These are phyloP conservation scores for Mionectes macconnelli DNA, from an alignment of 2,113 vertebrate species.

Conservation along the genomic window DNA sequence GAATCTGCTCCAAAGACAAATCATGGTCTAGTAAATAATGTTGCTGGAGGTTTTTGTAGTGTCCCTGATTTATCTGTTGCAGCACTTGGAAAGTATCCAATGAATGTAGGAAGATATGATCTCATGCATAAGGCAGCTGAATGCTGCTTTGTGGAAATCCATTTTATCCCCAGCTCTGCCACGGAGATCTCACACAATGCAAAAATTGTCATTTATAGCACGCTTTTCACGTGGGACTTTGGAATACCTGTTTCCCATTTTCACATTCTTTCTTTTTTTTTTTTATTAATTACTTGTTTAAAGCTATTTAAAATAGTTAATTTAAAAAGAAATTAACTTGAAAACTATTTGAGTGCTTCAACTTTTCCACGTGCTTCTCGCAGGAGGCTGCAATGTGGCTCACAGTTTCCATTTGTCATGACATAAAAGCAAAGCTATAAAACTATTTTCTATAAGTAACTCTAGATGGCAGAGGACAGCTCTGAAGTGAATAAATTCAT, in stretches of 20 bases:
- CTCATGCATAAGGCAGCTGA: neutral
- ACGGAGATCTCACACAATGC: neutral
- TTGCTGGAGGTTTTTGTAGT: neutral
- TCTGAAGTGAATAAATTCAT: neutral
- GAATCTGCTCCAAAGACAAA: neutral
- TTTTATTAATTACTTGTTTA: neutral
- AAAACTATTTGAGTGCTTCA: neutral
- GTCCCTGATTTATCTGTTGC: neutral
- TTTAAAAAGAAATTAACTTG: neutral
- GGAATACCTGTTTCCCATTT: neutral
- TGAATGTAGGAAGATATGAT: neutral
- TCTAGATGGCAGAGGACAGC: neutral
- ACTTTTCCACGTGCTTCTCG: neutral
- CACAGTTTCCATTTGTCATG: neutral
- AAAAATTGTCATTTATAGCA: neutral
- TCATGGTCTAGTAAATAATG: neutral
- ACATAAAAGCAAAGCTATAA: neutral
- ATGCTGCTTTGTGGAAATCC: neutral
- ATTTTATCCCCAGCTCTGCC: neutral
- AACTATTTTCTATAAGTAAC: neutral
- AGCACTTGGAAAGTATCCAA: neutral
- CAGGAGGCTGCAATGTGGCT: neutral
- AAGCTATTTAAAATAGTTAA: neutral
- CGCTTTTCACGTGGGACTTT: neutral
- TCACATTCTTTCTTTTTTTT: neutral